These are phyloP conservation scores for Bos indicus DNA, from an alignment of 2,113 vertebrate genomes.

Conservation along the genomic window DNA sequence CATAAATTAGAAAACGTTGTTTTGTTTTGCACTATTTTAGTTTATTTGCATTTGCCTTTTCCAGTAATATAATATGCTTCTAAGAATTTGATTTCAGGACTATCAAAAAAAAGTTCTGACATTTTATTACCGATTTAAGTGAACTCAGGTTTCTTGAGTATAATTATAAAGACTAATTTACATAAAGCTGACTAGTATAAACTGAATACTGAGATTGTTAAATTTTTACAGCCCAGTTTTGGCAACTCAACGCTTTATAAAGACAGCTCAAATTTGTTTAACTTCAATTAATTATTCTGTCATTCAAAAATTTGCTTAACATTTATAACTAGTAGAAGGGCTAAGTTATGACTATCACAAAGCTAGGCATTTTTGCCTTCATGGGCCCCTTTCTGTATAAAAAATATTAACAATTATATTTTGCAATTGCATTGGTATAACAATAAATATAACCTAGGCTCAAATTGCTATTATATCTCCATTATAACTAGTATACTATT, in stretches of 20 bases:
- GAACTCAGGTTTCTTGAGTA: neutral
- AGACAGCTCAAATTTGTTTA: constrained; percentile 24
- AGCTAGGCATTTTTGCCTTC: neutral
- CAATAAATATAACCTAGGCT: neutral
- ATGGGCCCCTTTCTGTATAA: neutral
- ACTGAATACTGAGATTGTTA: constrained; percentile 15
- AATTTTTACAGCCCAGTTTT: constrained; percentile 22
- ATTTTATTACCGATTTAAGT: neutral
- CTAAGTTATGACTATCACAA: neutral
- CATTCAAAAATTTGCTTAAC: constrained; percentile 22
- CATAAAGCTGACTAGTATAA: neutral
- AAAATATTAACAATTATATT: neutral
- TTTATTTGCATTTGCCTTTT: neutral
- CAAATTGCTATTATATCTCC: neutral
- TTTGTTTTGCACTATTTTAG: constrained; percentile 11
- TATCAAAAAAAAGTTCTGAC: neutral
- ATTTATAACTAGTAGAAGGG: neutral
- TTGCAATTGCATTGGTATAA: neutral
- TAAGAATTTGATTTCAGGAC: neutral
- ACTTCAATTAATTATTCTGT: constrained; percentile 14
- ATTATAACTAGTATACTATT: neutral
- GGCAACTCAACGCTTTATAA: neutral
- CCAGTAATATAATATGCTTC: neutral
- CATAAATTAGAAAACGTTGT: constrained; percentile 18
- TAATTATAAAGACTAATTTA: constrained; percentile 40